phyloP scores from a whole-genome alignment of 2,888 invertebrate genomes.

The Seladonia tumulorum region DNA sequence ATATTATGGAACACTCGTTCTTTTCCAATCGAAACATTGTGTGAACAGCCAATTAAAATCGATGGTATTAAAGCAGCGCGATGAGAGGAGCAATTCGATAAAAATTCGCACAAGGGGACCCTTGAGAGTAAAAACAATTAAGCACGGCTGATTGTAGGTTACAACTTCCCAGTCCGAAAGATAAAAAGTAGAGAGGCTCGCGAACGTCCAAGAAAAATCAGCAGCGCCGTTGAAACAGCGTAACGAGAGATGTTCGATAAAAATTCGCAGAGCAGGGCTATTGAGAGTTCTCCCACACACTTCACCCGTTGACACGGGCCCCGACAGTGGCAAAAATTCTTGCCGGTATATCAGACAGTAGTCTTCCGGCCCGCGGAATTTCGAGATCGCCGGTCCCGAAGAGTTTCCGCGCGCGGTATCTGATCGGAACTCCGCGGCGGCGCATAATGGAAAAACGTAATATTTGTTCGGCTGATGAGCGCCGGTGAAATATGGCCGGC shows the following conservation, averaged over 20 bases:
- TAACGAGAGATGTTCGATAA: slow-evolving; percentile 12
- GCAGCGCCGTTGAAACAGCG: neutral
- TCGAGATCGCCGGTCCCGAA: slow-evolving; percentile 34
- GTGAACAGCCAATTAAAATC: too few relatives aligned
- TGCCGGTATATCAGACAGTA: slow-evolving; percentile 24
- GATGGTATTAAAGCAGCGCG: too few relatives aligned
- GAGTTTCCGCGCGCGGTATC: slow-evolving; percentile 35
- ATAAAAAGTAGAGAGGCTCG: neutral
- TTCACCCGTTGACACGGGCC: slow-evolving; percentile 1
- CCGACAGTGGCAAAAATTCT: neutral
- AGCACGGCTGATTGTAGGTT: neutral
- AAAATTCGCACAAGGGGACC: neutral
- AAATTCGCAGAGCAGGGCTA: neutral
- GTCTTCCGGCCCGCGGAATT: slow-evolving; percentile 45
- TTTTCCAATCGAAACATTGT: too few relatives aligned
- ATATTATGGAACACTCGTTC: too few relatives aligned
- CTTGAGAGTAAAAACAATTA: neutral
- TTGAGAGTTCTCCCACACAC: slow-evolving; percentile 9
- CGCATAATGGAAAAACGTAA: slow-evolving; percentile 60
- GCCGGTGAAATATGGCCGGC: slow-evolving; percentile 49
- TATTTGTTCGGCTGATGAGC: slow-evolving; percentile 61
- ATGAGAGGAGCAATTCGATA: neutral
- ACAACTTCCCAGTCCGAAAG: neutral
- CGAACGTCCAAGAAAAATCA: neutral
- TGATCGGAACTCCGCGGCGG: slow-evolving; percentile 38